Base-by-base conservation (phyloP, 2,888 invertebrate genomes). In the Sarcophaga caerulescens region DNA sequence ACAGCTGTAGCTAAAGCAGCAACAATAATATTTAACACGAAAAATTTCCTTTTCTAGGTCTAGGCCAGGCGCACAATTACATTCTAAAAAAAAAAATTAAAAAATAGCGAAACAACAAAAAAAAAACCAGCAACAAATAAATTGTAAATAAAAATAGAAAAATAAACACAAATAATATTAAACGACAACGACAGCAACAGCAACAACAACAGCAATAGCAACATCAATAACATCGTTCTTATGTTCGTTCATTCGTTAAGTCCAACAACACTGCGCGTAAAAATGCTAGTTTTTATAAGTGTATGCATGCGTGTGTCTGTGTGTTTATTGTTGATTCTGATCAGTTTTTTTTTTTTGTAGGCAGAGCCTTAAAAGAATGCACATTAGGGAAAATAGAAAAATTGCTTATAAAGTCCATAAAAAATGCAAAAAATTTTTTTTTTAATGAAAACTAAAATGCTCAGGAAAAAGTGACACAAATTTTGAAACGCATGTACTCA, bases 41-140 rank as follows among this genome's bases (percentile, higher is more conserved):
- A 92, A 91, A 91, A 91, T 92, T 92, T 92, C 91, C 91, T 92
- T 92, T 92, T 92, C 92, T 92, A 92, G 92, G 92, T 92, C 92
- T 92, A 92, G 92, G 92, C 92, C 92, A 92, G 90, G 90, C 90
- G 89, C 90, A 91, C 91, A 92, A 91, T 92, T 91, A 91, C 91
- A 91, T 91, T 91, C 91, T 91, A 91, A 91, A 84, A 87, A 81
- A 82, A 63, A 73, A 75, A 74, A 66, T 19, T 60, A 71, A 62
- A 63, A 35, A 35, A 35, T 35, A 35, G 8, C 35, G 35, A 35
- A 35, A 35, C 35, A 81, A 75, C 69, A 57, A 21, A 35, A 60
- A n/a, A 6, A 60, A 25, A 12, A 77, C 44, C 19, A 69, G 25
- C 17, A 78, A 35, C 52, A 78, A 71, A 59, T 19, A 84, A 65